Conservation (phyloP, 2,888 invertebrate genomes). For the Scrobipalpa atriplicella region DNA sequence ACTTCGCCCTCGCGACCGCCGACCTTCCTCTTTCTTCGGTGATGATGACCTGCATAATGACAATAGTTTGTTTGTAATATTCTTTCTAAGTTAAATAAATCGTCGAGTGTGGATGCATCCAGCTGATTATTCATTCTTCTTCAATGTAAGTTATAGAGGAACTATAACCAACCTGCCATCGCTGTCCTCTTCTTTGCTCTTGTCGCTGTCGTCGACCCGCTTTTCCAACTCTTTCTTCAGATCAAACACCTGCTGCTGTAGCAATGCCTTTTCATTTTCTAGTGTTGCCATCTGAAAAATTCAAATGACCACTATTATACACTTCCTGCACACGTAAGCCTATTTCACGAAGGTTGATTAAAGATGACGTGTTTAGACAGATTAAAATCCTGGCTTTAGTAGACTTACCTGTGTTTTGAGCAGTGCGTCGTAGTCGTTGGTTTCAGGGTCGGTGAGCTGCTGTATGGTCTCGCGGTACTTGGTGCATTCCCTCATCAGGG, state of each 20-base stretch:
- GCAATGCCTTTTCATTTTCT: conserved; percentile 67
- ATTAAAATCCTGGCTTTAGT: background rate
- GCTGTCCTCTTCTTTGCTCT: conserved; percentile 67
- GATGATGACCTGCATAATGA: conserved; percentile 59
- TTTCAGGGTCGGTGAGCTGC: conserved; percentile 86
- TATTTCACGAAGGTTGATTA: background rate
- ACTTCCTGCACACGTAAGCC: background rate
- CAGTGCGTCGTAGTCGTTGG: conserved; percentile 76
- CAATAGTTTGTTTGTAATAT: background rate
- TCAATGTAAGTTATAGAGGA: background rate
- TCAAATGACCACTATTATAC: background rate
- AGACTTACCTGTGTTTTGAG: conserved; percentile 66
- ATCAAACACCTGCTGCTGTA: conserved; percentile 67
- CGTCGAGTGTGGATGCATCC: too few species aligned
- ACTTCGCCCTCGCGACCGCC: conserved; percentile 50
- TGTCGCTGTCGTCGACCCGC: conserved; percentile 65
- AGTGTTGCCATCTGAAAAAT: conserved; percentile 62
- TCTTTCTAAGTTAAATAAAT: too few species aligned
- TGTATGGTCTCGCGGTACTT: conserved; percentile 87
- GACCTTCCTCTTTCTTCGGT: conserved; percentile 54
- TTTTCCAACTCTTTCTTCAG: conserved; percentile 73
- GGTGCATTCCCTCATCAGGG: conserved; percentile 84
- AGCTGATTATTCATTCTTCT: background rate
- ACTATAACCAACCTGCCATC: conserved; percentile 60
- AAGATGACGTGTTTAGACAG: background rate